Evolutionary conservation across 2,797 vertebrate genomes (phyloP).

Genomic region (Psittacula echo): DNA sequence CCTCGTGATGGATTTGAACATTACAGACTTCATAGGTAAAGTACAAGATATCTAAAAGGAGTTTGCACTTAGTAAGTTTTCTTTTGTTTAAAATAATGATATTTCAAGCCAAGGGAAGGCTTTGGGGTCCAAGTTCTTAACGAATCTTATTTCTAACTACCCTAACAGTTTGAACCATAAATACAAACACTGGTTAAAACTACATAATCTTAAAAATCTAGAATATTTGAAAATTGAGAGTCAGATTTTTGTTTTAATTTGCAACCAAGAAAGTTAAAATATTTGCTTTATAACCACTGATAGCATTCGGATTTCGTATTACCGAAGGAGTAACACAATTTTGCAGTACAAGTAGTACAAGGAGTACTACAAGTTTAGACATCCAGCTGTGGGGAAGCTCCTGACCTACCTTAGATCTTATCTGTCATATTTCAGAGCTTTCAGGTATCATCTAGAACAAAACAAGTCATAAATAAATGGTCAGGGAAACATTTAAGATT

Average conservation of each 20-base stretch:
- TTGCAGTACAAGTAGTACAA: background rate
- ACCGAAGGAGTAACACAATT: background rate
- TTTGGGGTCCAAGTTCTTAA: background rate
- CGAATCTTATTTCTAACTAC: background rate
- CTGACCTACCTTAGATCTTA: background rate
- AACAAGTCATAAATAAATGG: background rate
- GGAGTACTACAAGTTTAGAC: background rate
- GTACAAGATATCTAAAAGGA: background rate
- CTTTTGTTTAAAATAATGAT: background rate
- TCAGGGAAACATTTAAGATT: background rate
- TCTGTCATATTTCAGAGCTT: background rate
- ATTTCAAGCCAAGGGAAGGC: background rate
- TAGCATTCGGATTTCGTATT: background rate
- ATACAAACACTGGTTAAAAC: background rate
- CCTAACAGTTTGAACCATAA: background rate
- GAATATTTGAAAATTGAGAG: background rate
- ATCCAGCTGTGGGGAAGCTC: background rate
- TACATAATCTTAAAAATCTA: background rate
- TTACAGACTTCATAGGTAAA: background rate
- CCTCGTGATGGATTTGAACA: rapidly evolving
- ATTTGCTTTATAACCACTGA: background rate
- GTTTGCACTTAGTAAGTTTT: background rate
- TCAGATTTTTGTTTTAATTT: background rate
- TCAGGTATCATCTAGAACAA: background rate
- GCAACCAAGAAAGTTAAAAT: background rate